Evolutionary conservation across 1,140 invertebrate genomes (phyloP).

Genomic region (Bombus consobrinus): DNA sequence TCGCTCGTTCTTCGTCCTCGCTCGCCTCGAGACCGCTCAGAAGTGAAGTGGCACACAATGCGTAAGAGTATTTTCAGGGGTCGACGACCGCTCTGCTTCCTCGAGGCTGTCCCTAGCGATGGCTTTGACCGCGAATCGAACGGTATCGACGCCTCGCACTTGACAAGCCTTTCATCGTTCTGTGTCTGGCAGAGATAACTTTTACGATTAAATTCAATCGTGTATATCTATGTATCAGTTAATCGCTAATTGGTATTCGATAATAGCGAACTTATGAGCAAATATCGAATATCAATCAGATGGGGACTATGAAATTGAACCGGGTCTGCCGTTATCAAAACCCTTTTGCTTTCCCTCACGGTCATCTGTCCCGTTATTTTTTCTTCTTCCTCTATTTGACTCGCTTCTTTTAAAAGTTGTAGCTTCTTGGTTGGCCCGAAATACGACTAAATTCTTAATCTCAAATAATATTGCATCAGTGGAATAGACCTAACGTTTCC

Average conservation of each 20-base stretch:
- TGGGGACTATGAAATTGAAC: neutral
- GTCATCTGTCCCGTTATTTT: neutral
- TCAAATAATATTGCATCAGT: neutral
- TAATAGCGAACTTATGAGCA: neutral
- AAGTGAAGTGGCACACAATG: slow-evolving; percentile 82
- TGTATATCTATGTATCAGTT: neutral
- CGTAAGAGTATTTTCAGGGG: slow-evolving; percentile 80
- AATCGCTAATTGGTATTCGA: neutral
- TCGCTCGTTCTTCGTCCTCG: slow-evolving; percentile 50
- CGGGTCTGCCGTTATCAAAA: neutral
- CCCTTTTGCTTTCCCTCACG: neutral
- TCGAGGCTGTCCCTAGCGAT: slow-evolving; percentile 60
- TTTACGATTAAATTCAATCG: neutral
- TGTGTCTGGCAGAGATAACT: neutral
- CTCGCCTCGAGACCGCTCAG: slow-evolving; percentile 64
- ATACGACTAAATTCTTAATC: too few species aligned
- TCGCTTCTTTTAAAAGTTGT: neutral
- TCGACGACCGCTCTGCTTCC: slow-evolving; percentile 81
- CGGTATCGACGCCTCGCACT: slow-evolving; percentile 43
- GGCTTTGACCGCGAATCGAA: slow-evolving; percentile 43
- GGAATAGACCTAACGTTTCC: too few species aligned
- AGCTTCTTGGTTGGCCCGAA: neutral
- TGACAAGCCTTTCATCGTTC: slow-evolving; percentile 2
- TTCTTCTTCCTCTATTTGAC: neutral
- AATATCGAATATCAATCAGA: neutral